Base-by-base conservation (phyloP, 2,113 vertebrate genomes). In the Strix uralensis region DNA sequence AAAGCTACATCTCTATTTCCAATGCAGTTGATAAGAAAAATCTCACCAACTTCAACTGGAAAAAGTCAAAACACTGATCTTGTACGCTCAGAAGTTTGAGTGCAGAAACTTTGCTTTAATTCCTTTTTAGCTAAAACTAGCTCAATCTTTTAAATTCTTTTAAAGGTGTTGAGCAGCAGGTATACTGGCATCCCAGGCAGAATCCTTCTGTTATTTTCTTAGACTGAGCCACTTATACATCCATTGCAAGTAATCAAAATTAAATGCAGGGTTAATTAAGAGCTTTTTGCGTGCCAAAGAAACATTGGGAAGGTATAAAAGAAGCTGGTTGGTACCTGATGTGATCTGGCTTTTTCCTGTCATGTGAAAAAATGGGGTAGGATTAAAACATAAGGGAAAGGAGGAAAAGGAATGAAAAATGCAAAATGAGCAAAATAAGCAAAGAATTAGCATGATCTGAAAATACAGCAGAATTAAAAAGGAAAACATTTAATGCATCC, bases 301-400 rank as follows among this genome's bases (percentile, higher is more conserved):
- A 97, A 97, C 70, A 97, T 26, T 85, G 97, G 96, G 94, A 97
- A 97, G 92, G 92, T 63, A 97, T 94, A 97, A 98, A 98, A 97
- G 90, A 98, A 98, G 97, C 98, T 97, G 97, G 67, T 97, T 97
- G 97, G 98, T 99, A 99, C 98, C 98, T 99, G 98, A 98, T 98
- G 97, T 98, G 98, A 98, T 98, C 98, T 96, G 98, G 98, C 97
- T 98, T 98, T 98, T 98, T 99, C 98, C 98, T 98, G 98, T 98
- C 98, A 97, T 97, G 96, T 98, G 98, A 98, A 98, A 98, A 98
- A 98, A 98, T 59, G 98, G 98, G 98, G 98, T 81, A 98, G 98
- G 98, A 98, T 98, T 98, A 98, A 98, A 98, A 98, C 97, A 98
- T 97, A 98, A 97, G 90, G 84, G 98, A 98, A 98, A 98, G 97